Base-by-base conservation (phyloP, 92 coral and sea anemone species). In the Umimayanthus chanpuru region DNA sequence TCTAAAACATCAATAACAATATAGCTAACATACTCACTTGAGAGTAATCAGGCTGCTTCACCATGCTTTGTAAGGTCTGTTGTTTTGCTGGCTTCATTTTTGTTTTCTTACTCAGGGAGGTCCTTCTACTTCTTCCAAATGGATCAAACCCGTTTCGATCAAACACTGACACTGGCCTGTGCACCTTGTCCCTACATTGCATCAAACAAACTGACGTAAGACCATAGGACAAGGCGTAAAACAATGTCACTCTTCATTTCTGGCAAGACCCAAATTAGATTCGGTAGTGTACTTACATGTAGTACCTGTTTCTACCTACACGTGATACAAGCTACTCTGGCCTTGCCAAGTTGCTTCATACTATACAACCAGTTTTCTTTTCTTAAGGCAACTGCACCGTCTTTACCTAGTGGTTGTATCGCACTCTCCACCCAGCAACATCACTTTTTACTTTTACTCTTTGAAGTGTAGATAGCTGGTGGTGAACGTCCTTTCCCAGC, bases 161-260 rank as follows among this genome's bases (percentile, higher is more conserved):
- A 89, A 97, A 97, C 76, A 97, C 96, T 26, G 99, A 97, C 40
- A 96, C 94, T 41, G 99, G 99, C n/a, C 98, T 93, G 71, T 95
- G 95, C 81, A 97, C 95, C 86, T 88, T 94, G 82, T 96, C 98
- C 89, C 99, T 97, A 32, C 6, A 75, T 9, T 49, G 23, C 3
- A 75, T 4, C 41, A 50, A 15, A 36, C 4, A 49, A 78, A 56
- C 32, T 30, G 40, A 15, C 40, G 9, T 28, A 30, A 73, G 77
- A 53, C 16, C 58, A 11, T 16, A 14, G 58, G 58, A 61, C 21
- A 26, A 20, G 8, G 26, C 68, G 14, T 20, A 26, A 61, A 18
- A 61, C 20, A 61, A 61, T 20, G 26, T 21, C 68, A 18, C 68
- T 61, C 65, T 61, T 21, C 25, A 4, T 61, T 25, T 61, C 20